Evolutionary conservation across 1,140 invertebrate genomes (phyloP), one percentile per base, ranked within the genome.

Genomic region (Lordiphosa mommai): DNA sequence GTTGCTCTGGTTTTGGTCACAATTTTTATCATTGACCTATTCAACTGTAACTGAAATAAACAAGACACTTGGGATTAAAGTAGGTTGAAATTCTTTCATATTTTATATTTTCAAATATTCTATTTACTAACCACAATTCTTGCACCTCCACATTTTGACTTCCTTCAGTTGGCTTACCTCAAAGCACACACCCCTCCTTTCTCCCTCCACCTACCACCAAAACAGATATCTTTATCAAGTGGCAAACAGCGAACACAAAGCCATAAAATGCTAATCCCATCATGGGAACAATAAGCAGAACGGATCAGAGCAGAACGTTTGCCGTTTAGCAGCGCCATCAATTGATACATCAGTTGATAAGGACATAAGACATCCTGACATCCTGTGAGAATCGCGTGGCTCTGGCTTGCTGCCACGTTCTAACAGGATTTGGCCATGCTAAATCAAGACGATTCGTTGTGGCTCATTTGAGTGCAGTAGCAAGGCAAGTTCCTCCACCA

Each of bases 231-330:
- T 84, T 77, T 77, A 84, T 82, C 77, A 72, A 82, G 77, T 84
- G 72, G 63, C 56, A 61, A 66, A 51, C 58, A 53, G 77, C 58
- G 76, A 84, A 61, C 57, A 84, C 68, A 77, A 77, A 66, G 64
- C 79, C 57, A 84, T 84, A 84, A 84, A 84, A 77, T 60, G 79
- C 72, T 84, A 84, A 84, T 85, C 77, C 79, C 79, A 85, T 84
- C 77, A 84, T 84, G 79, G 72, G 79, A 84, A 84, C 77, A 84
- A 85, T 68, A 53, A 70, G 66, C 67, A 58, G 66, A 71, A 67
- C 66, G 64, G 50, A 65, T 59, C 49, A 60, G 49, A 67, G 23
- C 52, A 59, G 47, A 57, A 32, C 41, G 52, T 52, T 40, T 49
- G 69, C 49, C 72, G 48, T 82, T 84, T 85, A 72, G 72, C 27